Base-by-base conservation (phyloP, 37 sponge, comb jelly and placozoan species). In the Dysidea cf. avara region DNA sequence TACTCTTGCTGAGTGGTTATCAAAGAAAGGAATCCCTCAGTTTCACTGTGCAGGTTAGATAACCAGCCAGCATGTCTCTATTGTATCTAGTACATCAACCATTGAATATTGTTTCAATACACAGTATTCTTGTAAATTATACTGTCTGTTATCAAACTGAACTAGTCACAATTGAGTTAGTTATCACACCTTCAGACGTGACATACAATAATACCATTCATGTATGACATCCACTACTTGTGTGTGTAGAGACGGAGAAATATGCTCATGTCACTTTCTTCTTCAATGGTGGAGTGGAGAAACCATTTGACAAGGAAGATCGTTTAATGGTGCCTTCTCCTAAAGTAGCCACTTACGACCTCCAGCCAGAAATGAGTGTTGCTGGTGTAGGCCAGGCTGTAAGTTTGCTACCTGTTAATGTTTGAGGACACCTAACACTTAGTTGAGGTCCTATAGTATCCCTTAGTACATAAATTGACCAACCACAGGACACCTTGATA, bases 261-360 rank as follows among this genome's bases (percentile, higher is more conserved):
- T 96, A 96, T 79, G 97, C 97, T 30, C 97, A 96, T 54, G 97
- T 96, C 56, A 96, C 97, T 5, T 96, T 96, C 83, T 96, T 96
- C 94, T 96, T 96, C 72, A 96, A 96, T 74, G 97, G 97, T 50
- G 97, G 97, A 1, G 51, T 57, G 20, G 97, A 96, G 77, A 49
- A 80, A 59, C 72, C 86, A 4, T 90, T 86, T 74, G 68, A 66
- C 28, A 39, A 36, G 20, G 97, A 96, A 68, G 91, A 93, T 54
- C 50, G 97, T 18, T 39, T 55, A n/a, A 72, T 96, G 83, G 94
- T 96, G 11, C 97, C 97, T 51, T 92, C 94, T 31, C 97, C 97
- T 20, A 96, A 87, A 49, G 97, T 96, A 0, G 80, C 97, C 13
- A 96, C 94, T 0, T 96, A 96, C 62, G 94, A 96, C 79, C 80